Base-by-base conservation (phyloP, 1,140 invertebrate species). In the Parapsyche elsis region DNA sequence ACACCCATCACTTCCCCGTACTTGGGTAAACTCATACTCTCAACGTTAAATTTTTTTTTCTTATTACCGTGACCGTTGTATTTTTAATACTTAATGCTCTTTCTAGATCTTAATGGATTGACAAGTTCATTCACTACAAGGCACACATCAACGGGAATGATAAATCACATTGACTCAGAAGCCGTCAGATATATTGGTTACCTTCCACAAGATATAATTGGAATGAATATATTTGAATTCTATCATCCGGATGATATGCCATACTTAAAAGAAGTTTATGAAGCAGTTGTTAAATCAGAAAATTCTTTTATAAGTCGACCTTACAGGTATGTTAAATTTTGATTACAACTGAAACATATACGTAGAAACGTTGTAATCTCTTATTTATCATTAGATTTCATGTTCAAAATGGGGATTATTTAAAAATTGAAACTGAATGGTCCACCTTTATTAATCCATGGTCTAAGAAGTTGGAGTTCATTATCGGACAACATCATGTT, bases 361-460 rank as follows among this genome's bases (percentile, higher is more conserved):
- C 7, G 7, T 38, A 4, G 30, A 38, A 38, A 1, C 30, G 7
- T 7, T 4, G 2, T 38, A 38, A 38, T 38, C 7, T 4, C 1
- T 38, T 38, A 4, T 38, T 38, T 75, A 16, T 53, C 67, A 16
- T 76, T 84, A 91, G 95, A 79, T 95, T 98, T 86, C 89, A 93
- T 61, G 92, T 94, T 24, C 94, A 95, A 85, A 98, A 98, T 86
- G 95, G 96, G 0, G 92, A 92, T 82, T 97, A 92, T 86, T 90
- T 95, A 45, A 90, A 93, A 64, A 87, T 98, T 44, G 95, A 97
- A 87, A 97, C 96, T 0, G 95, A 98, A 87, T 98, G 96, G 96
- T 95, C 95, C 0, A 95, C 94, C 79, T 98, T 98, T 86, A 92
- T 97, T 38, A 98, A 98, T 91, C 97, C 97, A 0, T 98, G 97